These are phyloP conservation scores for Lethenteron camtschaticum DNA, from an alignment of 2,113 vertebrate species.

Conservation along the genomic window DNA sequence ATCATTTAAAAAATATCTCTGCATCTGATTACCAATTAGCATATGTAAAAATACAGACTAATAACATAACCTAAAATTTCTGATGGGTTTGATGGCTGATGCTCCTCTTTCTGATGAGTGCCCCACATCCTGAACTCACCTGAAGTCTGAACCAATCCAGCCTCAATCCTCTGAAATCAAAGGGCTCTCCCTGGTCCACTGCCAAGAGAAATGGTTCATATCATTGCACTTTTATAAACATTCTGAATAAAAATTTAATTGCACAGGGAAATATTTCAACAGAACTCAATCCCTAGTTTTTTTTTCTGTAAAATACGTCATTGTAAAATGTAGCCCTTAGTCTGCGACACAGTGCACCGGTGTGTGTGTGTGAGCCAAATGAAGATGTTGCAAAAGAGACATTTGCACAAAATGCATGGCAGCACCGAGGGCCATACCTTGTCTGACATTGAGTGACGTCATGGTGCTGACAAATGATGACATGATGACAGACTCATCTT, in stretches of 20 bases:
- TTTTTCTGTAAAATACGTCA: not conserved
- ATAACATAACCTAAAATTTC: no score
- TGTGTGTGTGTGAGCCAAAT: not conserved
- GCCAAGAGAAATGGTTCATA: conserved; percentile 13
- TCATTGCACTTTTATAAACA: not conserved
- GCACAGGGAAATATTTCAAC: no score
- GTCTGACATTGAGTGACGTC: conserved; percentile 92
- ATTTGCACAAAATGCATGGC: no score
- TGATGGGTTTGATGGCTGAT: no score
- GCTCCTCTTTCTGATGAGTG: no score
- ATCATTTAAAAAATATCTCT: no score
- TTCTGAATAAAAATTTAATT: no score
- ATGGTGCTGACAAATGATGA: conserved; percentile 98
- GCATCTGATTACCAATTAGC: no score
- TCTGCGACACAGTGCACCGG: no score
- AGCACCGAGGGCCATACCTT: conserved; percentile 33
- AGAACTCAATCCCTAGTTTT: no score
- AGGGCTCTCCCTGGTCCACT: conserved; percentile 45
- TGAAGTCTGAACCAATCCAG: conserved; percentile 77
- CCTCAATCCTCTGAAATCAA: conserved; percentile 48
- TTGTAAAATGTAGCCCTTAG: not conserved
- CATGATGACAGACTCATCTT: conserved; percentile 98
- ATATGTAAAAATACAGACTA: no score
- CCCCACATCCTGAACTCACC: conserved; percentile 20
- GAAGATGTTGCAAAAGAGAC: not conserved